These are phyloP conservation scores for Rhagologus leucostigma DNA, from an alignment of 2,113 vertebrate genomes.

Conservation along the genomic window DNA sequence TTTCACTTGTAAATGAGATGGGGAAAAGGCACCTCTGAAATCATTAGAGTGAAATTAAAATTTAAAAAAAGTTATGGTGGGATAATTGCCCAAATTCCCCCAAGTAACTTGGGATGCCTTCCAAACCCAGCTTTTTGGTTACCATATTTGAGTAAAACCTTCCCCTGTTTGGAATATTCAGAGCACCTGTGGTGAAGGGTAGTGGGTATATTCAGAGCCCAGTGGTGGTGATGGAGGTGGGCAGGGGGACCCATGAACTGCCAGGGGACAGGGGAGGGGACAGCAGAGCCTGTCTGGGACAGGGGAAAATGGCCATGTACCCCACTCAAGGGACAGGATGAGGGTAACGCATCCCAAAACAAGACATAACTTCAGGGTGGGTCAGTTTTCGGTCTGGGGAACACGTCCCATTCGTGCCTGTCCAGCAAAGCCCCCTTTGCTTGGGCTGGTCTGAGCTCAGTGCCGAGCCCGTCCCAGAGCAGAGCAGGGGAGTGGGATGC, in stretches of 20 bases:
- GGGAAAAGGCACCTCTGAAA: slow-evolving; percentile 7
- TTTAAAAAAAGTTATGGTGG: neutral
- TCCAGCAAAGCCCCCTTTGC: neutral
- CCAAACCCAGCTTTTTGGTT: slow-evolving; percentile 17
- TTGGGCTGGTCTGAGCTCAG: accelerated
- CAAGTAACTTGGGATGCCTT: neutral
- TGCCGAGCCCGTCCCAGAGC: accelerated
- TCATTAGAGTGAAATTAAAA: slow-evolving; percentile 11
- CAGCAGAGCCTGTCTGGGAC: neutral
- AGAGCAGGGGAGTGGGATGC: neutral
- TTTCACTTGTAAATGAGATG: slow-evolving; percentile 37
- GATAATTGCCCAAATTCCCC: slow-evolving; percentile 37
- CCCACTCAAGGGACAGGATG: neutral
- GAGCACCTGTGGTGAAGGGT: neutral
- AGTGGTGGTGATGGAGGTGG: accelerated
- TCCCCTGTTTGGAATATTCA: neutral
- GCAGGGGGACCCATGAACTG: accelerated
- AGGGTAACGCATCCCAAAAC: neutral
- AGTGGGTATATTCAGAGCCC: neutral
- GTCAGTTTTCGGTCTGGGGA: neutral
- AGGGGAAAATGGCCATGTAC: neutral
- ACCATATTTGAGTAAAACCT: slow-evolving; percentile 16
- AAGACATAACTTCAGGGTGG: neutral
- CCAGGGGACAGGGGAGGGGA: neutral
- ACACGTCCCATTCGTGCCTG: accelerated